Evolutionary conservation across 2,888 invertebrate genomes (phyloP).

Genomic region (Pyrrhosoma nymphula): DNA sequence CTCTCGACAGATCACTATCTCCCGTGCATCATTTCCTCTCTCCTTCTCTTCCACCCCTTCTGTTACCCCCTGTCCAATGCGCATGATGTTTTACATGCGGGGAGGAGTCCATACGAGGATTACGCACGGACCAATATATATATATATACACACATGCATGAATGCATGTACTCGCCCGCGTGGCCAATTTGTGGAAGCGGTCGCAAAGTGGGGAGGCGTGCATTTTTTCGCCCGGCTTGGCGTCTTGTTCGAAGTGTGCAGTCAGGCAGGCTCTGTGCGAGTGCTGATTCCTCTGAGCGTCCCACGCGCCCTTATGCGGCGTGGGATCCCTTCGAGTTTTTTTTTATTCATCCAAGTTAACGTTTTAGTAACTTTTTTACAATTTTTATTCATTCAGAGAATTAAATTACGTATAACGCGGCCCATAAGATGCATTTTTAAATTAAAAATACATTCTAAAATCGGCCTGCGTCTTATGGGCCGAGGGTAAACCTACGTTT

Average conservation of each 20-base stretch:
- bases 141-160: neutral
- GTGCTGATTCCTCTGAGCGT: neutral
- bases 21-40: neutral
- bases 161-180: neutral
- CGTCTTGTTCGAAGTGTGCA: neutral
- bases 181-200: neutral
- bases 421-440: too few relatives aligned
- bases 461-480: too few relatives aligned
- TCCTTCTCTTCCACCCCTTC: neutral
- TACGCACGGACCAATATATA: neutral
- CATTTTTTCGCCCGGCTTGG: neutral
- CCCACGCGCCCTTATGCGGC: neutral
- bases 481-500: too few relatives aligned
- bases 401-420: too few relatives aligned
- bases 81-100: neutral
- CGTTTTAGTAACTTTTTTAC: too few relatives aligned
- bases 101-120: neutral
- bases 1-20: neutral
- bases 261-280: neutral
- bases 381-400: too few relatives aligned
- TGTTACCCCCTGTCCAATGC: neutral
- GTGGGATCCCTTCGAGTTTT: too few relatives aligned
- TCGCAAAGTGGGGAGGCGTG: neutral
- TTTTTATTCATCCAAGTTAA: too few relatives aligned
- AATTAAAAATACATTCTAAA: too few relatives aligned